Conservation (phyloP, 2,797 vertebrate genomes). For the Lagocephalus sceleratus region DNA sequence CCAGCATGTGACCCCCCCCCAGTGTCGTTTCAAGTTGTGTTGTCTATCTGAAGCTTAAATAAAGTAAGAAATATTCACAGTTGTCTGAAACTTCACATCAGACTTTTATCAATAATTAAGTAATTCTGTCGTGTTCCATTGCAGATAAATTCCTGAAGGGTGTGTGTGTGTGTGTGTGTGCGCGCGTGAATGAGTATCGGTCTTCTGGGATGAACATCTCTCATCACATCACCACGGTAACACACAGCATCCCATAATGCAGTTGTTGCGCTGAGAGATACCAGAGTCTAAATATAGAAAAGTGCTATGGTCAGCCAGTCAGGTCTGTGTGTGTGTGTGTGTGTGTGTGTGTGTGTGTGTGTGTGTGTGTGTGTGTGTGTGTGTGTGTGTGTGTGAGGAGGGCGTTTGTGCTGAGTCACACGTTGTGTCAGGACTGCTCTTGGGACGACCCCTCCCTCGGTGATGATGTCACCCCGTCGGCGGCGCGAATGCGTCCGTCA, state of each 20-base stretch:
- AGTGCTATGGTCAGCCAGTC: too few species aligned
- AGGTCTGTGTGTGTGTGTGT: slow-evolving; percentile 9
- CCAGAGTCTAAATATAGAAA: slow-evolving; percentile 7
- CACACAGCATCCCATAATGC: slow-evolving; percentile 33
- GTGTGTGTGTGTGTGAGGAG: slow-evolving; percentile 8
- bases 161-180: neutral
- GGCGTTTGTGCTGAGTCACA: slow-evolving; percentile 51
- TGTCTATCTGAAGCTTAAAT: too few species aligned
- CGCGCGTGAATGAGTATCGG: slow-evolving; percentile 16
- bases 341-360: slow-evolving; percentile 9
- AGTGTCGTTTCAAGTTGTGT: too few species aligned
- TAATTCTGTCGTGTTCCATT: too few species aligned
- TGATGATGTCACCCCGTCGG: neutral
- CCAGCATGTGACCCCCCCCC: too few species aligned
- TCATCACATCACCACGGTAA: slow-evolving; percentile 8
- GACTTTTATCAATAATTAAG: too few species aligned
- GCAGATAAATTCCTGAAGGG: neutral
- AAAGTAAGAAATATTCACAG: too few species aligned
- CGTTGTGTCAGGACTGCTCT: slow-evolving; percentile 11
- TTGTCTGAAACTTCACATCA: too few species aligned
- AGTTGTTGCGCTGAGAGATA: slow-evolving; percentile 12
- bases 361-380: slow-evolving; percentile 15
- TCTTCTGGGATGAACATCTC: slow-evolving; percentile 6
- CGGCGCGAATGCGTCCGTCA: too few species aligned
- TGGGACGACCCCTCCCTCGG: neutral